These are phyloP conservation scores for Herpailurus yagouaroundi DNA, from an alignment of 2,113 vertebrate species.

Conservation along the genomic window DNA sequence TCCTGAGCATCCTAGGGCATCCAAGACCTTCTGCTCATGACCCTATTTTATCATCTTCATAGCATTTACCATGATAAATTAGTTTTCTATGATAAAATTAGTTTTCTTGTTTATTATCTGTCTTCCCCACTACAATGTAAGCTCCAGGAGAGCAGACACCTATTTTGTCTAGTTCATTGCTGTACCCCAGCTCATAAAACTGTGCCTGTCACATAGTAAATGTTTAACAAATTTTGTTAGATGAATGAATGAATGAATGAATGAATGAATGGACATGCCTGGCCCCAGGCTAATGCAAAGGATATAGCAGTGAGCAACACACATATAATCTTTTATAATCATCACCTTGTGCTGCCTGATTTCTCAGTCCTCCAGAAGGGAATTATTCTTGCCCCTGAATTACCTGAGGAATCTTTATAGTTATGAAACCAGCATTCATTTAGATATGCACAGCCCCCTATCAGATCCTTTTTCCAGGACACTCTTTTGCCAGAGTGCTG, in stretches of 20 bases:
- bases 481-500: constrained; percentile 45
- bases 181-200: not conserved
- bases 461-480: constrained; percentile 38
- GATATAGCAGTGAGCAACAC: not conserved
- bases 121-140: not conserved
- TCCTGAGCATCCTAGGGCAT: not conserved
- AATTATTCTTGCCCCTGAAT: not conserved
- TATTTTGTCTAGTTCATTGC: not conserved
- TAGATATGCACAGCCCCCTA: not conserved
- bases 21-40: not conserved
- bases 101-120: not conserved
- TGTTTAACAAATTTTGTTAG: not conserved
- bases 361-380: not conserved
- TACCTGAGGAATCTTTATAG: not conserved
- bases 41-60: not conserved
- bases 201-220: not conserved
- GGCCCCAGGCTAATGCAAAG: not conserved
- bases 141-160: not conserved
- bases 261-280: not conserved
- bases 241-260: not conserved
- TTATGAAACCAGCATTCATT: constrained; percentile 32
- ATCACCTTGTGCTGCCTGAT: not conserved
- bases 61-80: not conserved
- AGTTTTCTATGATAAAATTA: not conserved
- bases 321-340: not conserved